phyloP scores from a whole-genome alignment of 2,797 vertebrate genomes.

The Rallus crepitans region DNA sequence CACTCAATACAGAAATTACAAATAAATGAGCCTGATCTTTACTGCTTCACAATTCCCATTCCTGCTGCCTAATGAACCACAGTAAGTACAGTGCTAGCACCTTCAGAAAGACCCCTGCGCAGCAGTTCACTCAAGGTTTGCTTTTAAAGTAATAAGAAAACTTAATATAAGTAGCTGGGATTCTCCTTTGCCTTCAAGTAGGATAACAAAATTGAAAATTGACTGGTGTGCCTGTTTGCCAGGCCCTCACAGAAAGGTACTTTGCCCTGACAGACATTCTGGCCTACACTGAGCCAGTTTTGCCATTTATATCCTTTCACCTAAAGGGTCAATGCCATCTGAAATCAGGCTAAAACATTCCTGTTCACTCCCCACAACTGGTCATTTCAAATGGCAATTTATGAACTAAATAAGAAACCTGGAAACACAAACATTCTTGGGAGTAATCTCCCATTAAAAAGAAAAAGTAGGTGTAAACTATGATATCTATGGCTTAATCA shows the following conservation, averaged over 20 bases:
- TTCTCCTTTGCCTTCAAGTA: background rate
- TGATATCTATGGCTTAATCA: background rate
- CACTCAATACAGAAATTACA: background rate
- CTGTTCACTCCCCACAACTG: background rate
- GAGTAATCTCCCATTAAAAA: background rate
- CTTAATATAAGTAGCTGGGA: background rate
- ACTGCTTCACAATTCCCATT: background rate
- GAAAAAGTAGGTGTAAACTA: background rate
- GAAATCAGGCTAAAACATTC: background rate
- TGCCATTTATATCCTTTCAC: background rate
- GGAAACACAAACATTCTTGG: background rate
- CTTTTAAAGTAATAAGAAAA: background rate
- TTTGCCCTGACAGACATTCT: background rate
- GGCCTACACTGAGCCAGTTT: background rate
- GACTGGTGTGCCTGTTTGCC: background rate
- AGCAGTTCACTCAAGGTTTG: background rate
- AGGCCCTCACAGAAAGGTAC: background rate
- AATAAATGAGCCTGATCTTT: background rate
- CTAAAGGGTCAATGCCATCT: background rate
- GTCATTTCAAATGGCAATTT: background rate
- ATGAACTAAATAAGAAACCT: background rate
- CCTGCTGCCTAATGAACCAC: background rate
- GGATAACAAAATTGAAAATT: background rate
- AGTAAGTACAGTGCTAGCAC: background rate
- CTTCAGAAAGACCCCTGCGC: background rate